Evolutionary conservation across 2,888 invertebrate genomes (phyloP).

Genomic region (Tinea pellionella): DNA sequence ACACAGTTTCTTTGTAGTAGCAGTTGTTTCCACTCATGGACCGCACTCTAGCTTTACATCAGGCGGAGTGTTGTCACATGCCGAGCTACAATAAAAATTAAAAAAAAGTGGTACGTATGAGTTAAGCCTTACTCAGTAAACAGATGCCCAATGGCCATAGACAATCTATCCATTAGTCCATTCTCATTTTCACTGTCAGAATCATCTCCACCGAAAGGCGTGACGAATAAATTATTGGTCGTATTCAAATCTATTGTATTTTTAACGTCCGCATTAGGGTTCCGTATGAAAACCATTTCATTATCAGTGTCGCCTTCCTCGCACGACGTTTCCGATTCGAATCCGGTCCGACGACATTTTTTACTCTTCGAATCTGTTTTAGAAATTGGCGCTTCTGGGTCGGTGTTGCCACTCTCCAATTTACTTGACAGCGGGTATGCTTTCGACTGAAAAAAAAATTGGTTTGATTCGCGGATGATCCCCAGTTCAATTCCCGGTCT

Average conservation of each 20-base stretch:
- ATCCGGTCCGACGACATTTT: conserved; percentile 41
- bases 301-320: conserved; percentile 69
- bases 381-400: conserved; percentile 29
- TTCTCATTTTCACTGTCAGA: conserved; percentile 82
- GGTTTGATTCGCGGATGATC: no score
- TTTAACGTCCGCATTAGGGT: conserved; percentile 44
- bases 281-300: conserved; percentile 71
- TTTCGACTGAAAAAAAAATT: conserved; percentile 51
- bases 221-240: conserved; percentile 61
- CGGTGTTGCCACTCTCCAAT: conserved; percentile 32
- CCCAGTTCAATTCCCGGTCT: no score
- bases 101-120: no score
- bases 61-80: no score
- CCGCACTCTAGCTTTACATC: no score
- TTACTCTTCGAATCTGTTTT: conserved; percentile 18
- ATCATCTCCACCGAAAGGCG: conserved; percentile 70
- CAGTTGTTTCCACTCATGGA: no score
- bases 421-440: conserved; percentile 67
- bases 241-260: conserved; percentile 45
- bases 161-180: conserved; percentile 75
- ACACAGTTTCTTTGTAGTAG: no score
- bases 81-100: no score
- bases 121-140: conserved; percentile 77
- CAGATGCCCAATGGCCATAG: conserved; percentile 79
- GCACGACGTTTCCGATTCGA: conserved; percentile 68